Base-by-base conservation (phyloP, 1,140 invertebrate genomes). In the Sycophaga agraensis region DNA sequence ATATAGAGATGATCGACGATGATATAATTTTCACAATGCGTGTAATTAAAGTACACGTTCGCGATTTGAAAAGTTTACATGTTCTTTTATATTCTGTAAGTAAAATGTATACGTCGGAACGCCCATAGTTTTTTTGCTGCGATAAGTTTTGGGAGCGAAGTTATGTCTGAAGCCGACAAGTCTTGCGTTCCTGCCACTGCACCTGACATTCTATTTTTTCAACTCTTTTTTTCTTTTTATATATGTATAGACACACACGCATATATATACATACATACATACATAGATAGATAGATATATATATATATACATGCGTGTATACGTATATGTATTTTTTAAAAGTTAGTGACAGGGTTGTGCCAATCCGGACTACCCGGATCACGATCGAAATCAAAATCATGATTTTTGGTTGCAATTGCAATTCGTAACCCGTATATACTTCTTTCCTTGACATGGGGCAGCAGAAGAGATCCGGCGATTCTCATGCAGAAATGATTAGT, bases 131-230 rank as follows among this genome's bases (percentile, higher is more conserved):
- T 26, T 51, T 60, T 26, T 62, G 64, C 67, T 67, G 64, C 67
- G 66, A 59, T 71, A n/a, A 71, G 67, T 68, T 66, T 24, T 62
- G 70, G 69, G 68, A 73, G 67, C 69, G 66, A 49, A 56, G 43
- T 58, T 73, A 65, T 70, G 66, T 68, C 72, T 64, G 71, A 62
- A 73, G 71, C 60, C 71, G 70, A 73, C 71, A 69, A 73, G 66
- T 63, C 65, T 71, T 68, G 63, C 58, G 64, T 67, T 71, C 66
- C 67, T 68, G 68, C 67, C 64, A 61, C 55, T 70, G 68, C 63
- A 54, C 35, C 21, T 66, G 51, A 66, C 59, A 42, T 35, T 61
- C 34, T 35, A 22, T 35, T 24, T 14, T 53, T 31, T 39, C 48
- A 34, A 50, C 26, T 51, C 49, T 57, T 26, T 35, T 54, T 11